Evolutionary conservation across 2,888 invertebrate genomes (phyloP).

Genomic region (Pachydiplax longipennis): DNA sequence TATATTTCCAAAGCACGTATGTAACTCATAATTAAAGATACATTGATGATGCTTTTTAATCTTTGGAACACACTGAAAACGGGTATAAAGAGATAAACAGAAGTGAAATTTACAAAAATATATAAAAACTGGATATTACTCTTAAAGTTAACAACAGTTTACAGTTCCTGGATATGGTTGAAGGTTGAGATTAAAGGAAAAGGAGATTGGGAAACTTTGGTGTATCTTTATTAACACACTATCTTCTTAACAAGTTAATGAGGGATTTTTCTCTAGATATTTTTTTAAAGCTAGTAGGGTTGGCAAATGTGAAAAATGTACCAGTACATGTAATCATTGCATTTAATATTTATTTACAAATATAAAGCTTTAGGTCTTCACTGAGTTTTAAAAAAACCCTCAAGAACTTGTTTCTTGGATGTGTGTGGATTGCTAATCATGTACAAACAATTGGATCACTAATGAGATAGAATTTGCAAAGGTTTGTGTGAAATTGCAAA

Average conservation of each 20-base stretch:
- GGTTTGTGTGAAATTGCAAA: slow-evolving; percentile 40
- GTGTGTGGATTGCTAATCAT: slow-evolving; percentile 17
- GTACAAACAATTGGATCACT: slow-evolving; percentile 41
- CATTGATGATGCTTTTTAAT: background rate
- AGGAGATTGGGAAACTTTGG: slow-evolving; percentile 7
- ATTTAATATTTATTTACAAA: slow-evolving; percentile 6
- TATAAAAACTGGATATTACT: background rate
- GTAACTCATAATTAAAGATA: background rate
- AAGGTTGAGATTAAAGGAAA: background rate
- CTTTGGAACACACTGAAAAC: background rate
- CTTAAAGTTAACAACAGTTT: slow-evolving; percentile 15
- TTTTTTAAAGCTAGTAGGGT: slow-evolving; percentile 28
- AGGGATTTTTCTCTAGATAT: slow-evolving; percentile 24
- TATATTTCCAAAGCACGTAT: background rate
- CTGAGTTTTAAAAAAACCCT: slow-evolving; percentile 19
- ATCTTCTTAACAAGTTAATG: slow-evolving; percentile 24
- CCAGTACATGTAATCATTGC: background rate
- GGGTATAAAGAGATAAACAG: background rate
- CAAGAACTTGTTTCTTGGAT: slow-evolving; percentile 30
- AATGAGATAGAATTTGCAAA: slow-evolving; percentile 36
- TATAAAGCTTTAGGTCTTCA: background rate
- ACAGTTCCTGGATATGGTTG: slow-evolving; percentile 24
- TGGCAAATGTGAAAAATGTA: slow-evolving; percentile 7
- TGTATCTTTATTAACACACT: slow-evolving; percentile 20
- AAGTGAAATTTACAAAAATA: background rate